Percentiles rank a stretch among this genome's conserved stretches.
phyloP scores from a whole-genome alignment of 1,140 invertebrate genomes.

The Formica selysi region DNA sequence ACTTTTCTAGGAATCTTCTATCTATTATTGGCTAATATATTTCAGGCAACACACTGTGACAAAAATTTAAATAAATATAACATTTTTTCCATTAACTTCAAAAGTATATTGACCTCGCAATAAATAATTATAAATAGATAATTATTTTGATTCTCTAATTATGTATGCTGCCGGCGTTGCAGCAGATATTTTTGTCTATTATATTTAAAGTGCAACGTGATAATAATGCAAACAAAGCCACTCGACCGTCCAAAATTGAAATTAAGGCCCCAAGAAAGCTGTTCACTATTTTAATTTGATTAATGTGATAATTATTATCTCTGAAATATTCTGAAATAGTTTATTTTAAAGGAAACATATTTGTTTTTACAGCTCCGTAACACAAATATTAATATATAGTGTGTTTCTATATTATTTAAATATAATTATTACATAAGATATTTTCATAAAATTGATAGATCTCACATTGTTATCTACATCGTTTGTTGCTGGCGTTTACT shows the following conservation, averaged over 20 bases:
- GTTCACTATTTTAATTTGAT: not conserved
- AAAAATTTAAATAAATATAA: slow-evolving; percentile 2
- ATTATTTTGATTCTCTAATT: not conserved
- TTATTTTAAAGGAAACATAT: not conserved
- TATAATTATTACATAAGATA: not conserved
- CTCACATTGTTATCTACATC: not conserved
- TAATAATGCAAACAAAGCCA: slow-evolving; percentile 4
- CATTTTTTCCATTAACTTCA: not conserved
- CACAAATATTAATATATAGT: not conserved
- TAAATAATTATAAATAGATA: not conserved
- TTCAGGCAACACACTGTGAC: not conserved
- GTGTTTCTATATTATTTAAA: not conserved
- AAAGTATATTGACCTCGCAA: not conserved
- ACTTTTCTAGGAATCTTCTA: not conserved
- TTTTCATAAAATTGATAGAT: not conserved
- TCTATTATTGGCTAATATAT: not conserved
- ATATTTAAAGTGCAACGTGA: not conserved
- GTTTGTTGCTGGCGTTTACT: not conserved
- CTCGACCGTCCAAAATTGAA: not conserved
- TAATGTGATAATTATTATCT: too few species aligned
- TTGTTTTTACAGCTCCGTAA: not conserved
- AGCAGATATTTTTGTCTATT: not conserved
- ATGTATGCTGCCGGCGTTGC: not conserved
- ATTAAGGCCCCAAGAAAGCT: not conserved
- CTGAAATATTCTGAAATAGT: not conserved